Evolutionary conservation across 2,888 invertebrate genomes (phyloP), one percentile per base, ranked within the genome.

Genomic region (Sminthurides aquaticus): DNA sequence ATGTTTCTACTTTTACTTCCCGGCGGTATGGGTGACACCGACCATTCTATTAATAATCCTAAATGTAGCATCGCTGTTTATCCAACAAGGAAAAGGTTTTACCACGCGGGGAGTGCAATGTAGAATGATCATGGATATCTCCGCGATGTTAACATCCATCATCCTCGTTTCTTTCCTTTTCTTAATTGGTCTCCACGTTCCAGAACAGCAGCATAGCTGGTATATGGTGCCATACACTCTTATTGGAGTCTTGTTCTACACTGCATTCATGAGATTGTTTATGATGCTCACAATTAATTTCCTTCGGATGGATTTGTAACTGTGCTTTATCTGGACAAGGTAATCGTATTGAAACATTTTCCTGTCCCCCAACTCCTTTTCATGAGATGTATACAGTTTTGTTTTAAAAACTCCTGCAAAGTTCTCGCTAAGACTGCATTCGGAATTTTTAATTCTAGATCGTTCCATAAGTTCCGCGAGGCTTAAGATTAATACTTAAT

Each of bases 51-150:
- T 58, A 2, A 20, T 22, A 2, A 34, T 15, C 11, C 20, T 58
- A 15, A 58, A 58, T 43, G 15, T 29, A 3, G 24, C 15, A 18
- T 34, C 3, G 1, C 2, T 58, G 11, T 24, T 22, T 2, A 2
- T 5, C 15, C 58, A 58, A 34, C 34, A 58, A 22, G 34, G 34
- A 2, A 28, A 43, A 22, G 58, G 58, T 3, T 58, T 58, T 22
- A 20, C 58, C 2, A 5, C 22, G n/a, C 3, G 43, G 24, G 43
- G 34, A 11, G 34, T 58, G 1, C 8, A 3, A 43, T 27, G 24
- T 3, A 3, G 58, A 8, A 58, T 58, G 28, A 18, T 27, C 15
- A 34, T 27, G 2, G 43, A 58, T 3, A 2, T 58, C 15, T 2
- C n/a, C 1, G 15, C 22, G 11, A 3, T 58, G 2, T 18, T 58